Evolutionary conservation across 2,888 invertebrate species (phyloP).

Genomic region (Eupithecia pulchellata): DNA sequence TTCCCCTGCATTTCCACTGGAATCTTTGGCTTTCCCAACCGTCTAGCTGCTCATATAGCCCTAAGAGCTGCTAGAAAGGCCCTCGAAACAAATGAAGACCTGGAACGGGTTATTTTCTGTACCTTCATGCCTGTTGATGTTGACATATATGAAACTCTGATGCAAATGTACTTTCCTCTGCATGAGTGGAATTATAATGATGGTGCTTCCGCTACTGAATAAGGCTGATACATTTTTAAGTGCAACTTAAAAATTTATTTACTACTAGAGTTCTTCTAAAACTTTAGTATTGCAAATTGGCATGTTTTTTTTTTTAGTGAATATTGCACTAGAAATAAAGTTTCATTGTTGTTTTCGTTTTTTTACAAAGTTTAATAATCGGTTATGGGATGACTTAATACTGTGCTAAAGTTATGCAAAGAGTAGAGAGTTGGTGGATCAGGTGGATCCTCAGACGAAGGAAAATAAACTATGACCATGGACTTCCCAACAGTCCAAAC

Average conservation of each 20-base stretch:
- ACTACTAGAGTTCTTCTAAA: not conserved
- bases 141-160: constrained; percentile 88
- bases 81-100: constrained; percentile 80
- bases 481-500: too few relatives aligned
- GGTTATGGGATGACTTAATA: too few relatives aligned
- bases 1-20: constrained; percentile 97
- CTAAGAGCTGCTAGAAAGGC: constrained; percentile 87
- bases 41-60: constrained; percentile 91
- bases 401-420: too few relatives aligned
- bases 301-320: not conserved
- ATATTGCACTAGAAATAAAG: not conserved
- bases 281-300: not conserved
- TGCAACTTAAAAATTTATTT: not conserved
- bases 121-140: constrained; percentile 90
- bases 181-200: constrained; percentile 62
- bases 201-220: constrained; percentile 39
- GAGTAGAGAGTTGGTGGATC: too few relatives aligned
- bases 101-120: constrained; percentile 93
- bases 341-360: too few relatives aligned
- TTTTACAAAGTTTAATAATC: too few relatives aligned
- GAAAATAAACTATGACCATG: too few relatives aligned
- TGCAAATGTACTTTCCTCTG: constrained; percentile 90
- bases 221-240: not conserved
- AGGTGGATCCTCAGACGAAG: too few relatives aligned
- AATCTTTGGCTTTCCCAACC: constrained; percentile 94